Base-by-base conservation (phyloP, 53 echinoderm and acorn worm genomes). In the Holothuria scabra region DNA sequence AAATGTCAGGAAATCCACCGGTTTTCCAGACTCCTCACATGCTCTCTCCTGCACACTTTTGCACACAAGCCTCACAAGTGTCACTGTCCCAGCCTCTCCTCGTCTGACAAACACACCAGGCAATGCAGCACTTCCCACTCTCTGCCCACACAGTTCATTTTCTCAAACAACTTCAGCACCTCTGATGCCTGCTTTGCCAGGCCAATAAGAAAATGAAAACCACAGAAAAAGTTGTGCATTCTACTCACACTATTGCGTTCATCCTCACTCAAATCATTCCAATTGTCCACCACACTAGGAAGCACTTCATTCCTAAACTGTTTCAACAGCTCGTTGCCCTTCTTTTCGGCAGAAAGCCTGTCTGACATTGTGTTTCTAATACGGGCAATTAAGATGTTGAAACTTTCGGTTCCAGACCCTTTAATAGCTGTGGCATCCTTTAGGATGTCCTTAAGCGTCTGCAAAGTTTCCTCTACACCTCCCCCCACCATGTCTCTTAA, bases 401-500 rank as follows among this genome's bases (percentile, higher is more conserved):
- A 64, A 21, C 64, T 10, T 4, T 64, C 64, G 12, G 30, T 12
- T 31, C 67, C 67, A 65, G 35, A 35, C 35, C 35, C 35, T 6
- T 6, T 35, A 48, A 48, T 48, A 12, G 7, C 12, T 8, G 12
- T 10, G 12, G 48, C 48, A 48, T 48, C 48, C 48, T 48, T 48
- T 12, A 48, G 48, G 48, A 48, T 48, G 48, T 48, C 48, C 48
- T 48, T 9, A 2, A 64, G 61, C 12, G 64, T 64, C 64, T 64
- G 64, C 64, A 64, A 10, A 30, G n/a, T 64, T 64, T 67, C 67
- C 12, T 67, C 33, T 29, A 14, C 67, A 13, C 29, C 32, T 67
- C 67, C 21, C 67, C 67, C 67, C 32, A 52, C 79, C 66, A 80
- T 89, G 24, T 75, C 84, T 23, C 89, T 84, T 28, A 89, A 60